Base-by-base conservation (phyloP, 2,888 invertebrate genomes). In the Mongoloraphidia duomilia region DNA sequence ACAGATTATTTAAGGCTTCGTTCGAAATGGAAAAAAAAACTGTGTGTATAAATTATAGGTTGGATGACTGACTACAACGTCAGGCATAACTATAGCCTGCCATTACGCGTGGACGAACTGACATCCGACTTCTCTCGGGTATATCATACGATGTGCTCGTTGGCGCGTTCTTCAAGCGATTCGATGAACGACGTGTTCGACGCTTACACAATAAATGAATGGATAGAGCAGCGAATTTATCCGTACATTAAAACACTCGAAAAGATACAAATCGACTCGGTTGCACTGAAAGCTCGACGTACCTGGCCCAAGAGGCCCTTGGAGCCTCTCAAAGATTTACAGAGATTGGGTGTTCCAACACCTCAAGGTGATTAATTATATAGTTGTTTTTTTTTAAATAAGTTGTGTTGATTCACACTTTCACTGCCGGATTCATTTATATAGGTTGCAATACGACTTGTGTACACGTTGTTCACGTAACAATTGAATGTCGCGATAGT, bases 61-160 rank as follows among this genome's bases (percentile, higher is more conserved):
- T 84, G 84, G 84, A 72, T 85, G 71, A 81, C 82, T 17, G 72
- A 76, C 34, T 84, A 82, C 62, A 82, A 82, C 61, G 69, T 81
- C 6, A 67, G 75, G n/a, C 76, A 78, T 57, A 79, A 80, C 59
- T 84, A 80, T 60, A 77, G 80, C 53, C 77, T 80, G 47, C 80
- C 82, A 1, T 61, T 76, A 49, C 72, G 84, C 43, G 71, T 84
- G 1, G 78, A 77, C 41, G 79, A 82, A 54, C 61, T 79, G 46
- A 75, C 75, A 47, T 62, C 64, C 26, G 76, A 75, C 55, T 69
- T 75, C 55, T 67, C 76, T 44, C 64, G 75, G 55, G 63, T 82
- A 53, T 74, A 77, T 58, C 71, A 81, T 61, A 70, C 79, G 59
- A 58, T 77, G 50, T 62, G 73, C 34, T 64, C 67, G 1, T 63